These are phyloP conservation scores for Enoplosus armatus DNA, from an alignment of 2,797 vertebrate genomes.

Conservation along the genomic window DNA sequence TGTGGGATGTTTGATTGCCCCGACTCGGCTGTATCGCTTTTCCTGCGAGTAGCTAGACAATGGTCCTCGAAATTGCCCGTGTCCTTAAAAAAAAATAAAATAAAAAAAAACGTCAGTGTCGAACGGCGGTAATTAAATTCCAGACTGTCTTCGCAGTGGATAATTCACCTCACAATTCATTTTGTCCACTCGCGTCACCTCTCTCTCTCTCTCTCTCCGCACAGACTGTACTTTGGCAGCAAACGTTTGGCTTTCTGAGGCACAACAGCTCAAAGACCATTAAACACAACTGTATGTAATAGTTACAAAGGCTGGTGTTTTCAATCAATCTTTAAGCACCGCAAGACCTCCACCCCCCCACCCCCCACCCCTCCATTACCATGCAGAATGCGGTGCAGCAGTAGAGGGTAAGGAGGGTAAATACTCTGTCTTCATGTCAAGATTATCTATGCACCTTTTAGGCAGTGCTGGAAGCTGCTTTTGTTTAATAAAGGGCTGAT, in stretches of 20 bases:
- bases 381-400: conserved; percentile 51
- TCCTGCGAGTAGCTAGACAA: conserved; percentile 66
- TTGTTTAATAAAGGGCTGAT: conserved; percentile 83
- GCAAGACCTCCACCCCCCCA: conserved; percentile 41
- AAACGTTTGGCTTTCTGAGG: conserved; percentile 51
- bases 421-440: conserved; percentile 79
- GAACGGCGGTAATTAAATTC: conserved; percentile 75
- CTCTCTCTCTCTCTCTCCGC: no score
- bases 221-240: conserved; percentile 60
- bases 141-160: conserved; percentile 48
- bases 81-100: no score
- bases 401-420: conserved; percentile 73
- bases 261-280: conserved; percentile 64
- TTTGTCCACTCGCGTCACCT: conserved; percentile 44
- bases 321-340: conserved; percentile 62
- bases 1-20: conserved; percentile 63
- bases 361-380: conserved; percentile 62
- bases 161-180: conserved; percentile 67
- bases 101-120: conserved; percentile 65
- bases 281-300: conserved; percentile 58
- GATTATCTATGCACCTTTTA: conserved; percentile 79
- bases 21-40: conserved; percentile 52
- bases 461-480: conserved; percentile 74
- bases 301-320: conserved; percentile 68
- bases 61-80: conserved; percentile 60